phyloP scores from a whole-genome alignment of 2,113 vertebrate species.

The Notarius lentiginosus region DNA sequence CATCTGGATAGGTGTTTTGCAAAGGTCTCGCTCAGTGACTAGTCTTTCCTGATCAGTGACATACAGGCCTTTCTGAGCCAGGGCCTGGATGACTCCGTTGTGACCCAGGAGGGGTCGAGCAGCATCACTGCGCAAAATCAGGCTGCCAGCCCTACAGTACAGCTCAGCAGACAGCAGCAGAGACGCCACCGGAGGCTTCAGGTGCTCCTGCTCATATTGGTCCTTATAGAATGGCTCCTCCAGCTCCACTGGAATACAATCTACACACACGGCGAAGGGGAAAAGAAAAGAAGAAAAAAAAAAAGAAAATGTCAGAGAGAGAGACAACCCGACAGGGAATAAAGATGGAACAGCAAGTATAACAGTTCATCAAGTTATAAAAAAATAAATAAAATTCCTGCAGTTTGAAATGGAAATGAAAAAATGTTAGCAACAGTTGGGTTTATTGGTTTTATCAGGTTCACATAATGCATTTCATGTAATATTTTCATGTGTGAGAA shows the following conservation, averaged over 20 bases:
- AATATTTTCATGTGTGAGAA: no score
- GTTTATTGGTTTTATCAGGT: neutral
- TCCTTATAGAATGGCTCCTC: conserved; percentile 91
- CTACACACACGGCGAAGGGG: conserved; percentile 61
- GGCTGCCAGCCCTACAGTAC: conserved; percentile 94
- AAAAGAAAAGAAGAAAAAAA: neutral
- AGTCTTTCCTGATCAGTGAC: conserved; percentile 94
- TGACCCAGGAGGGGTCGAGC: conserved; percentile 94
- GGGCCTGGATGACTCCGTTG: conserved; percentile 95
- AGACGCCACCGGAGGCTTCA: conserved; percentile 91
- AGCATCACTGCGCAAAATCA: conserved; percentile 95
- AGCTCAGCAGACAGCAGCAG: conserved; percentile 94
- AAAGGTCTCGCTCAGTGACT: conserved; percentile 93
- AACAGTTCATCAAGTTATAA: neutral
- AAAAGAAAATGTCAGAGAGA: neutral
- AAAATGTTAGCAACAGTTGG: neutral
- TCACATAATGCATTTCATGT: neutral
- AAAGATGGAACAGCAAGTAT: neutral
- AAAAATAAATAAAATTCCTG: neutral
- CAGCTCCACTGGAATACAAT: conserved; percentile 90
- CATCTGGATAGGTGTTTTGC: conserved; percentile 93
- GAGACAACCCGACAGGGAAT: neutral
- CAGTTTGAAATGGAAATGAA: neutral
- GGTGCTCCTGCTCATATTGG: conserved; percentile 96
- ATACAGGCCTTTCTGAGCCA: conserved; percentile 96